Conservation (phyloP, 1,140 invertebrate genomes). For the Forficula auricularia region DNA sequence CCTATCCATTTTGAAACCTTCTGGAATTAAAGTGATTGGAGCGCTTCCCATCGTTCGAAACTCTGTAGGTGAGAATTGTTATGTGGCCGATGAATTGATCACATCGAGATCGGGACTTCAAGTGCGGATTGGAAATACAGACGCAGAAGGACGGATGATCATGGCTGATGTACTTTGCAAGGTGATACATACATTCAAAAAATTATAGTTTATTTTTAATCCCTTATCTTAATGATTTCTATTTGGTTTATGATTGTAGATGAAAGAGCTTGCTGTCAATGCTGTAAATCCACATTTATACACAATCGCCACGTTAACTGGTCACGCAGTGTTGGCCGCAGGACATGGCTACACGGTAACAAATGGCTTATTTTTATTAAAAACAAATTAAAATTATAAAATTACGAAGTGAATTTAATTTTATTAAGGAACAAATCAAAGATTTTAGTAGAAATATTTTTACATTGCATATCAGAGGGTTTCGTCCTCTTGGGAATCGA, state of each 20-base stretch:
- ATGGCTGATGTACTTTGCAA: constrained; percentile 85
- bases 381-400: too few relatives aligned
- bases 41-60: constrained; percentile 79
- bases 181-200: constrained; percentile 24
- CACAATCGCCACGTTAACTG: constrained; percentile 88
- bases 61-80: constrained; percentile 75
- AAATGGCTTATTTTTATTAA: constrained; percentile 27
- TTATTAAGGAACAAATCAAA: too few relatives aligned
- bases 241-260: too few relatives aligned
- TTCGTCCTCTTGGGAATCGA: too few relatives aligned
- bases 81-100: constrained; percentile 83
- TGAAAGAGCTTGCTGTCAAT: constrained; percentile 51
- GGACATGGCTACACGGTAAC: constrained; percentile 63
- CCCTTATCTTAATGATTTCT: constrained; percentile 6
- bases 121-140: constrained; percentile 79
- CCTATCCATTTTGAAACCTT: constrained; percentile 49
- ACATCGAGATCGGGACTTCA: constrained; percentile 68
- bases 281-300: constrained; percentile 66
- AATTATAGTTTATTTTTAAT: neutral
- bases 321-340: constrained; percentile 61
- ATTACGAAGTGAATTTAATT: too few relatives aligned
- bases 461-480: too few relatives aligned
- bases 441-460: too few relatives aligned
- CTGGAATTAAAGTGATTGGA: constrained; percentile 69
- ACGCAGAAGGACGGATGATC: constrained; percentile 87